Base-by-base conservation (phyloP, 2,113 vertebrate genomes). In the Cephalophus harveyi region DNA sequence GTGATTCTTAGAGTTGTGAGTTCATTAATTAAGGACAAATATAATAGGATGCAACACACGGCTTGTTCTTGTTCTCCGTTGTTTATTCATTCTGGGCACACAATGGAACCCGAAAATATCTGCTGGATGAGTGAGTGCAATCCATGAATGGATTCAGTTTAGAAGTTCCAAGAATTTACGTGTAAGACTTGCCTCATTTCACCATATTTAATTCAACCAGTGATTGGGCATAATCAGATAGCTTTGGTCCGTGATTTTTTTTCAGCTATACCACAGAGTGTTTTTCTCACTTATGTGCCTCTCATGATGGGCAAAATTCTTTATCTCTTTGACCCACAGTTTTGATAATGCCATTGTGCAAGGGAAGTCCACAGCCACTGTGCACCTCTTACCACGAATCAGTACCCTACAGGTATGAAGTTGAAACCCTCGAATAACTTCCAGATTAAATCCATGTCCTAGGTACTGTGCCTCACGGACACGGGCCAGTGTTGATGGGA, bases 21-120 rank as follows among this genome's bases (percentile, higher is more conserved):
- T 33, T 79, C 43, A 48, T n/a, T 48, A 62, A 54, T 59, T 94
- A 54, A 94, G 46, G 57, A 14, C 48, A 48, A 40, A n/a, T 74
- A 13, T 12, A 40, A 74, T 0, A 3, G 40, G 48, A 54, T 10
- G 9, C 12, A 1, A 55, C 27, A 10, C 23, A 17, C 3, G 8
- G 15, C 27, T 89, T 46, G 2, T 8, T 50, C 57, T 40, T n/a
- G 19, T 30, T 85, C 27, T 48, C 21, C 5, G 0, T 23, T 59
- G n/a, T 27, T 48, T 67, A 43, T 12, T 9, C 57, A 52, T 11
- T n/a, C n/a, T n/a, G 82, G 62, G 54, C 25, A 59, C 81, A 54
- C 6, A 14, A 5, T 23, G 79, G 67, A 67, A 46, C 11, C 11
- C 33, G 9, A 3, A 36, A 2, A 7, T 27, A 60, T 62, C 46